phyloP scores from a whole-genome alignment of 2,888 invertebrate genomes.

The Dione juno region DNA sequence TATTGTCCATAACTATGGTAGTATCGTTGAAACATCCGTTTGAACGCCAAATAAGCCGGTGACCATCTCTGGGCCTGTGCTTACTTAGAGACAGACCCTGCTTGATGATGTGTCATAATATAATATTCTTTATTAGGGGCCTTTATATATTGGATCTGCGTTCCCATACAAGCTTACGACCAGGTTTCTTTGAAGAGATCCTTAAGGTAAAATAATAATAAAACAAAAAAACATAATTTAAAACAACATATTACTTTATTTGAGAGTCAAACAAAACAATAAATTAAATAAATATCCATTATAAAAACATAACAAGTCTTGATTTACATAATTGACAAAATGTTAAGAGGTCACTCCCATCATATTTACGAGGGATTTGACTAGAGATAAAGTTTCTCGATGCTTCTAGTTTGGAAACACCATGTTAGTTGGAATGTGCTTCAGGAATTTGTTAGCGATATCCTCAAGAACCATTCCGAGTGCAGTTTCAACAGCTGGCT shows the following conservation, averaged over 20 bases:
- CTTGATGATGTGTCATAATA: no score
- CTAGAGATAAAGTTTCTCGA: constrained; percentile 21
- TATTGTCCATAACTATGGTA: no score
- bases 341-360: background rate
- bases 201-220: no score
- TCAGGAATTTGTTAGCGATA: constrained; percentile 82
- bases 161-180: no score
- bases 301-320: background rate
- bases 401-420: constrained; percentile 68
- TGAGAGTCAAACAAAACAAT: background rate
- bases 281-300: constrained; percentile 21
- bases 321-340: background rate
- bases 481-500: constrained; percentile 84
- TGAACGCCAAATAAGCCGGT: no score
- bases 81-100: no score
- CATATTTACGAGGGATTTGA: constrained; percentile 16
- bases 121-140: no score
- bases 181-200: no score
- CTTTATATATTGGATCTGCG: no score
- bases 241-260: constrained; percentile 1
- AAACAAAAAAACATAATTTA: background rate
- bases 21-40: no score
- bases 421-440: constrained; percentile 74
- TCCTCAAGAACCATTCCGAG: constrained; percentile 84
- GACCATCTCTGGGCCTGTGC: no score